Base-by-base conservation (phyloP, 2,113 vertebrate genomes). In the Perognathus longimembris region DNA sequence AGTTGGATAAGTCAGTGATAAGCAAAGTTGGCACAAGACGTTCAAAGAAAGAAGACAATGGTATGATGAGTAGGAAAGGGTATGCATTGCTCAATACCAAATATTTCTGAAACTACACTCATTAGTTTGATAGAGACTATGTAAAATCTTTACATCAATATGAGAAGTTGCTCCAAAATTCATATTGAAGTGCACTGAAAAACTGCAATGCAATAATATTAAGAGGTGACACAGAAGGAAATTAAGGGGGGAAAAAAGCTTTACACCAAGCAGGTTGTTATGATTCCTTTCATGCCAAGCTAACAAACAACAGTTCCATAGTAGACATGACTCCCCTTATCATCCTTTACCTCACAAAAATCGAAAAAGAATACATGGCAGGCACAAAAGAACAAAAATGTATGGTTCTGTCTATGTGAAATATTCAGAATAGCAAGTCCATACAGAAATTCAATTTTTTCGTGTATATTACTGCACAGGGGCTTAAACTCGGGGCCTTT, bases 351-450 rank as follows among this genome's bases (percentile, higher is more conserved):
- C 30, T 74, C 40, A 86, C 3, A 66, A 71, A 88, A 91, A 79
- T 73, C 38, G 36, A 76, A 73, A 83, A 80, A 54, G 61, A 92
- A 69, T 73, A 85, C 30, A 50, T 73, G 0, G 61, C 40, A 96
- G 26, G 36, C 40, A 70, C 21, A 81, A 81, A 78, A 85, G 34
- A 7, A 50, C 20, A 85, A n/a, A 40, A 69, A 54, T 40, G 63
- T 81, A 45, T 76, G 21, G 74, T 40, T 88, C 26, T 5, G 34
- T 94, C 78, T 66, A 67, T 83, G 34, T 75, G 17, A 92, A 85
- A 67, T 81, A n/a, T 87, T 70, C 30, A 90, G 40, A 91, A 83
- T 77, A 79, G 20, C 36, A 95, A 70, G 93, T 93, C 28, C 11
- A 14, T 21, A 91, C 38, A 91, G 18, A 59, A 59, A 67, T 28